Evolutionary conservation across 2,888 invertebrate genomes (phyloP).

Genomic region (Lasioglossum calceatum): DNA sequence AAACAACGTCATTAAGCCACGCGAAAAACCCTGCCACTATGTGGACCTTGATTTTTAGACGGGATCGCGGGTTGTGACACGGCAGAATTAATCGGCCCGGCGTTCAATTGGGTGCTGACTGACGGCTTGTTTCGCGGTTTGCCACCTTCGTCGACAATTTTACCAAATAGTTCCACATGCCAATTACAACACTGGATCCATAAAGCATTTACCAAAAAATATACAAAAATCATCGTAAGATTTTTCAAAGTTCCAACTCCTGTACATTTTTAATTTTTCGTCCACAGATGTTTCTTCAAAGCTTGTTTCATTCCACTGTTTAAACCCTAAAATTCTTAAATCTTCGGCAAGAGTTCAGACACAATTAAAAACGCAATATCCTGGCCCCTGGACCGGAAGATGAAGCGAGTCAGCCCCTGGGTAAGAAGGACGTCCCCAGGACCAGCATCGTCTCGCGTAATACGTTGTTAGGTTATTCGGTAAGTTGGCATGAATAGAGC

Average conservation of each 20-base stretch:
- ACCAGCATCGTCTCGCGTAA: slow-evolving; percentile 51
- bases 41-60: slow-evolving; percentile 12
- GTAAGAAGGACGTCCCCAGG: slow-evolving; percentile 9
- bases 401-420: slow-evolving; percentile 16
- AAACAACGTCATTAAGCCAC: slow-evolving; percentile 22
- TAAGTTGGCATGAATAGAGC: slow-evolving; percentile 78
- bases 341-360: slow-evolving; percentile 60
- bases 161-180: not conserved
- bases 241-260: not conserved
- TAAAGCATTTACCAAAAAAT: not conserved
- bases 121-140: slow-evolving; percentile 6
- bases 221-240: not conserved
- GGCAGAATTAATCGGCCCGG: slow-evolving; percentile 15
- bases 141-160: not conserved
- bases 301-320: not conserved
- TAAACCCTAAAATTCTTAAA: slow-evolving; percentile 45
- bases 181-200: not conserved
- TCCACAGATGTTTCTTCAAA: not conserved
- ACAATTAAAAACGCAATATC: slow-evolving; percentile 74
- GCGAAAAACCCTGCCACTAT: not conserved
- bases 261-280: not conserved
- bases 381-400: slow-evolving; percentile 40
- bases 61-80: not conserved
- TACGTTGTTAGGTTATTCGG: slow-evolving; percentile 76
- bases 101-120: slow-evolving; percentile 20